Percentiles rank a stretch among this genome's conserved stretches.
Evolutionary conservation across 2,113 vertebrate genomes (phyloP).

Genomic region (Cygnus atratus): DNA sequence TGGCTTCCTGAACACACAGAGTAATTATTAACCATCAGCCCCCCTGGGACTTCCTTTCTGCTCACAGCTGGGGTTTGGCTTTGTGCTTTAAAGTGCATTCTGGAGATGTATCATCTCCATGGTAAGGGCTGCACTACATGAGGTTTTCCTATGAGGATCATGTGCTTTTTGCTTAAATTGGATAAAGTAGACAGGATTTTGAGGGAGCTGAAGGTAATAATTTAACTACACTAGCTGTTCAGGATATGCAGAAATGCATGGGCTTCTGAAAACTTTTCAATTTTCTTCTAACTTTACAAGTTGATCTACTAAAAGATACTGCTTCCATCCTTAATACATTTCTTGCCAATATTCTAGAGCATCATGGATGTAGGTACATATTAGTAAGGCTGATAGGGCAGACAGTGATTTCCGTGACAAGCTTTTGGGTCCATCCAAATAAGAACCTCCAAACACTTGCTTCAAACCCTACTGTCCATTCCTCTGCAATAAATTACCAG

Average conservation of each 20-base stretch:
- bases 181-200: neutral
- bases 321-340: neutral
- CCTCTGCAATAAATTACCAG: neutral
- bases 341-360: neutral
- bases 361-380: neutral
- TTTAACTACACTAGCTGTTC: neutral
- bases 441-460: neutral
- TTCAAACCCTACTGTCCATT: neutral
- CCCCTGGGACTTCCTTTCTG: neutral
- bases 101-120: neutral
- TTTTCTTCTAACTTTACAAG: neutral
- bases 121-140: neutral
- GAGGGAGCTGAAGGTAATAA: neutral
- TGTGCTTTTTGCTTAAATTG: neutral
- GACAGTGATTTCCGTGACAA: neutral
- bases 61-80: neutral
- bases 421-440: neutral
- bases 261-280: neutral
- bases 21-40: neutral
- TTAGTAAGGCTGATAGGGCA: neutral
- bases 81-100: neutral
- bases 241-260: neutral
- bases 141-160: neutral
- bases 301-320: neutral
- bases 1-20: neutral